phyloP scores from a whole-genome alignment of 1,140 invertebrate genomes.

The Odontomachus brunneus region DNA sequence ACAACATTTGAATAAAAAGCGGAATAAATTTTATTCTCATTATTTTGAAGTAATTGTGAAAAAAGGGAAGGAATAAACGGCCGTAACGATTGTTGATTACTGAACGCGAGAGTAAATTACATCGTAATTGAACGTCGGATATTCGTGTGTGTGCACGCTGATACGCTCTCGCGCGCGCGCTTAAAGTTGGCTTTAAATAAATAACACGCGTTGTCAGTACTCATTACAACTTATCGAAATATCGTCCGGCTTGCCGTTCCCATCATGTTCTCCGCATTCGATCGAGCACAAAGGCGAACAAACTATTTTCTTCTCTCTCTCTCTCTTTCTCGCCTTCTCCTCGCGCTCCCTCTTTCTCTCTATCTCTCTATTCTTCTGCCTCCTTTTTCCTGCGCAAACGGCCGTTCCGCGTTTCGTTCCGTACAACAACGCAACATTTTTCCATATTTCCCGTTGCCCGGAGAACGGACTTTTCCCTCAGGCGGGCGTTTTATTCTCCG shows the following conservation, averaged over 20 bases:
- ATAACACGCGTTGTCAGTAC: conserved; percentile 20
- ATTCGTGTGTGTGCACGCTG: not conserved
- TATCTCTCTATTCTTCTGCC: not conserved
- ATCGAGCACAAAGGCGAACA: conserved; percentile 41
- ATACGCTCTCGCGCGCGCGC: not conserved
- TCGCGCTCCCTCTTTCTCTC: not conserved
- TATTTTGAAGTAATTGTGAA: not conserved
- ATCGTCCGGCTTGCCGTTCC: not conserved
- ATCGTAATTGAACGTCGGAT: conserved; percentile 4
- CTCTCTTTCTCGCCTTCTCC: not conserved
- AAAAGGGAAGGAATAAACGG: not conserved
- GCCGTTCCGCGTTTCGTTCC: conserved; percentile 24
- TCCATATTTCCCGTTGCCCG: conserved; percentile 53
- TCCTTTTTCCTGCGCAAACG: conserved; percentile 1
- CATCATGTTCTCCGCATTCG: conserved; percentile 15
- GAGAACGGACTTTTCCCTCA: conserved; percentile 47
- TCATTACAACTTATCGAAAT: conserved; percentile 43
- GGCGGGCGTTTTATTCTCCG: conserved; percentile 49
- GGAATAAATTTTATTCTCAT: not conserved
- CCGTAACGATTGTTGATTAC: conserved; percentile 24
- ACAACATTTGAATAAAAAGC: not conserved
- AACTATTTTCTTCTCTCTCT: conserved; percentile 14
- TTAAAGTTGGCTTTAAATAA: conserved; percentile 39
- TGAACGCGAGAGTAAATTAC: not conserved
- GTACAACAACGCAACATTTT: conserved; percentile 52